phyloP scores from a whole-genome alignment of 2,888 invertebrate species.

The Apodemia duryi region DNA sequence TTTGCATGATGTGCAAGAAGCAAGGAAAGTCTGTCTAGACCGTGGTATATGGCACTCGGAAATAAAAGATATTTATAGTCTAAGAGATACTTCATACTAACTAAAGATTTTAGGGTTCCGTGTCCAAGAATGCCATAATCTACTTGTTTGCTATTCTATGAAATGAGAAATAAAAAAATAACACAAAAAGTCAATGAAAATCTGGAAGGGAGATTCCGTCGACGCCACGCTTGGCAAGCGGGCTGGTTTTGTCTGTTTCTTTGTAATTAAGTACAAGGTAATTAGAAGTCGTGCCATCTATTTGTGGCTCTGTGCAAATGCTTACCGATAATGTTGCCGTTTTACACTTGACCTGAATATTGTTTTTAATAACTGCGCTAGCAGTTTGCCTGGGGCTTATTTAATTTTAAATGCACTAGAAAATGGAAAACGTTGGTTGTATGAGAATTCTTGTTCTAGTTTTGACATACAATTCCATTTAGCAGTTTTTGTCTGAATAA shows the following conservation, averaged over 20 bases:
- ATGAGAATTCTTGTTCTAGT: neutral
- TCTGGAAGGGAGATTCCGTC: neutral
- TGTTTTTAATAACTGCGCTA: neutral
- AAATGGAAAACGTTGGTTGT: neutral
- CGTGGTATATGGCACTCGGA: too few relatives aligned
- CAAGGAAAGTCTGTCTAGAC: too few relatives aligned
- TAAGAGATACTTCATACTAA: too few relatives aligned
- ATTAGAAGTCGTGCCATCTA: conserved; percentile 40
- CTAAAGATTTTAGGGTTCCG: too few relatives aligned
- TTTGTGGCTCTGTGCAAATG: conserved; percentile 7
- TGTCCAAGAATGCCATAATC: too few relatives aligned
- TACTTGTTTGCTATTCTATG: too few relatives aligned
- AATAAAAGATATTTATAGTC: too few relatives aligned
- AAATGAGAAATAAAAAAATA: too few relatives aligned
- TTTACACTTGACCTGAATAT: conserved; percentile 12
- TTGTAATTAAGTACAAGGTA: conserved; percentile 60
- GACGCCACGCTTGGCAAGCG: conserved; percentile 5
- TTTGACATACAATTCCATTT: neutral
- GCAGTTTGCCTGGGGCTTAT: neutral
- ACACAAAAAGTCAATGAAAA: neutral
- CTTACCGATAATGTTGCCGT: conserved; percentile 7
- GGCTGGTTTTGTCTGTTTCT: neutral
- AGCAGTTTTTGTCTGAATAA: too few relatives aligned
- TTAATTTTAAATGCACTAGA: neutral
- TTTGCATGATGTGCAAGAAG: too few relatives aligned